A percentile compares a stretch with the other conserved stretches of the same genome.
Evolutionary conservation across 2,797 vertebrate genomes (phyloP).

Genomic region (Pteronotus mesoamericanus): DNA sequence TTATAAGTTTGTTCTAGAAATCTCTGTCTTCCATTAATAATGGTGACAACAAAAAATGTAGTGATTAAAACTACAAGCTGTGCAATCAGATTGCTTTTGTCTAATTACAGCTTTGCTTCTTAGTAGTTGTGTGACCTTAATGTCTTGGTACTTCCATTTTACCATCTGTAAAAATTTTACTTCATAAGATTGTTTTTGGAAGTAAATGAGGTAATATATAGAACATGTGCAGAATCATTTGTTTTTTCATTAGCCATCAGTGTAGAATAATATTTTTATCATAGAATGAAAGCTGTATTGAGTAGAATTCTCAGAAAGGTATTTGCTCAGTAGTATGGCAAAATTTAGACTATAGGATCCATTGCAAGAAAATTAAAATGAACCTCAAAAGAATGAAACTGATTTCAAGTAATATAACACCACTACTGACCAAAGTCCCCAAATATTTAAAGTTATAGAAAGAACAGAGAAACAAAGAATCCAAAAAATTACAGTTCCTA

Average conservation of each 20-base stretch:
- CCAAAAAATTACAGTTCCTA: background rate
- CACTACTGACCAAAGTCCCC: background rate
- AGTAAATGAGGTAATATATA: background rate
- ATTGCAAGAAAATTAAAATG: background rate
- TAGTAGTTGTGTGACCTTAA: background rate
- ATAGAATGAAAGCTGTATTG: background rate
- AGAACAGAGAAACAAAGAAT: background rate
- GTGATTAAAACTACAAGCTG: background rate
- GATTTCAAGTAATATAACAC: background rate
- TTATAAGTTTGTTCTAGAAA: background rate
- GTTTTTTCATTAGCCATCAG: background rate
- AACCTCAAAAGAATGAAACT: background rate
- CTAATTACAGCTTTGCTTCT: background rate
- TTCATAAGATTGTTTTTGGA: background rate
- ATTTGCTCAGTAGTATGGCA: background rate
- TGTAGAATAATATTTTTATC: background rate
- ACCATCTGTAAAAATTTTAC: background rate
- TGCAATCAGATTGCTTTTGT: background rate
- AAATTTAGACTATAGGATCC: background rate
- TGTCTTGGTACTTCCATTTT: background rate
- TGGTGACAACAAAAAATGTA: background rate
- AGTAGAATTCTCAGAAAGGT: background rate
- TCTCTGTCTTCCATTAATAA: background rate
- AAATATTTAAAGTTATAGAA: background rate
- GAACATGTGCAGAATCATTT: background rate